These are phyloP conservation scores for Liodrosophila aerea DNA, from an alignment of 2,888 invertebrate species.

Conservation along the genomic window DNA sequence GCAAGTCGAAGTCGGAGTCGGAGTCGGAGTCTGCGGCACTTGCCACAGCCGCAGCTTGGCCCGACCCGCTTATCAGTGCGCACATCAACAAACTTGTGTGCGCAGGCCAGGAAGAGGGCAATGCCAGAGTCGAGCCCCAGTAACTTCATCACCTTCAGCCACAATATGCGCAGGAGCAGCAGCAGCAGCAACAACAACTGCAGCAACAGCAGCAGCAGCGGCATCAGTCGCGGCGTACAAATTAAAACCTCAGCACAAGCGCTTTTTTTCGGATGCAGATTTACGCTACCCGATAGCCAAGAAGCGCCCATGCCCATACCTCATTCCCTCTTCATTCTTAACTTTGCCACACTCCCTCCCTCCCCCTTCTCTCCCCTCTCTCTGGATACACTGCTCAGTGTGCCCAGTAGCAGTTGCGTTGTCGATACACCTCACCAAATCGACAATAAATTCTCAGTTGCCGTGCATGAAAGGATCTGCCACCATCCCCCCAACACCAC, in stretches of 20 bases:
- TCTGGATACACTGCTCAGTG: conserved; percentile 66
- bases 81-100: conserved; percentile 61
- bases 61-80: conserved; percentile 64
- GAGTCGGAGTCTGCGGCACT: conserved; percentile 49
- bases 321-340: background rate
- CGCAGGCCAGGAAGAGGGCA: conserved; percentile 33
- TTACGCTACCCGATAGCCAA: conserved; percentile 61
- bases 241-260: conserved; percentile 75
- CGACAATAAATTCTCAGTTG: conserved; percentile 82
- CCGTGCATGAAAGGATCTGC: conserved; percentile 61
- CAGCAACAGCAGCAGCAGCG: conserved; percentile 22
- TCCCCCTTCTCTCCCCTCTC: background rate
- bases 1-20: conserved; percentile 29
- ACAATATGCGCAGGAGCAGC: conserved; percentile 52
- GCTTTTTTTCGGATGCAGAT: conserved; percentile 67
- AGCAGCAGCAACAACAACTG: conserved; percentile 10
- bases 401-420: conserved; percentile 83
- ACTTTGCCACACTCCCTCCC: background rate
- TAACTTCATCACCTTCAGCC: conserved; percentile 71
- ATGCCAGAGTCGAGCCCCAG: conserved; percentile 35
- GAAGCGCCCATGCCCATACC: conserved; percentile 29
- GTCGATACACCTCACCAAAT: conserved; percentile 82
- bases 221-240: conserved; percentile 59
- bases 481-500: background rate
- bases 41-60: conserved; percentile 51